Evolutionary conservation across 2,797 vertebrate genomes (phyloP).

Genomic region (Champsocephalus gunnari): DNA sequence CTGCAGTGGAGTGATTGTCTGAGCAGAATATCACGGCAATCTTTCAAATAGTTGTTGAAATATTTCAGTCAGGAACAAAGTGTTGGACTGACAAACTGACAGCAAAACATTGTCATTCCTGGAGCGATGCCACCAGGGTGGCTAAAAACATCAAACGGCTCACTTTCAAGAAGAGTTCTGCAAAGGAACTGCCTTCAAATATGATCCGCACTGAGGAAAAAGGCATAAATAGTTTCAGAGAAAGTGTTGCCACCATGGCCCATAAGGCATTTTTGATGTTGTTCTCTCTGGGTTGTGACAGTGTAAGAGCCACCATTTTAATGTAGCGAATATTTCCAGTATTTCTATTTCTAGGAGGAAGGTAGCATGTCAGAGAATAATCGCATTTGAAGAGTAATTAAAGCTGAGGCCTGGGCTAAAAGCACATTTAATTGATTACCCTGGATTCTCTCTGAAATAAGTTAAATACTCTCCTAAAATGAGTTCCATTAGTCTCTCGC

Average conservation of each 20-base stretch:
- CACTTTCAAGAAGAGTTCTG: not conserved
- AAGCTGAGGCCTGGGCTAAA: slow-evolving; percentile 65
- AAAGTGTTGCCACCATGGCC: not conserved
- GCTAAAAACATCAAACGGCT: not conserved
- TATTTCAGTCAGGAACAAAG: too few species aligned
- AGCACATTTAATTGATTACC: slow-evolving; percentile 81
- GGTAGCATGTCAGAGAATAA: slow-evolving; percentile 73
- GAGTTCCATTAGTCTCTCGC: slow-evolving; percentile 79
- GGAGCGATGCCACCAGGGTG: not conserved
- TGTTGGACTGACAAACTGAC: too few species aligned
- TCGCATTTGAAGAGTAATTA: slow-evolving; percentile 77
- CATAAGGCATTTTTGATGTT: not conserved
- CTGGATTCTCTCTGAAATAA: slow-evolving; percentile 77
- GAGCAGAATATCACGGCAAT: not conserved
- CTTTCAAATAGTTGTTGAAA: too few species aligned
- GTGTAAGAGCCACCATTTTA: slow-evolving; percentile 31
- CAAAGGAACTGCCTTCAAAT: not conserved
- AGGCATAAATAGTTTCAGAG: not conserved
- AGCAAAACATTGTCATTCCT: not conserved
- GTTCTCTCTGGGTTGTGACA: slow-evolving; percentile 1
- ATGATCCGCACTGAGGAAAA: too few species aligned
- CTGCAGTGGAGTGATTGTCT: not conserved
- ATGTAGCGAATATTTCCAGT: slow-evolving; percentile 31
- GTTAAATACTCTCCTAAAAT: slow-evolving; percentile 82
- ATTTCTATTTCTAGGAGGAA: slow-evolving; percentile 66